Base-by-base conservation (phyloP, 2,113 vertebrate species). In the Orientallactaga bullata region DNA sequence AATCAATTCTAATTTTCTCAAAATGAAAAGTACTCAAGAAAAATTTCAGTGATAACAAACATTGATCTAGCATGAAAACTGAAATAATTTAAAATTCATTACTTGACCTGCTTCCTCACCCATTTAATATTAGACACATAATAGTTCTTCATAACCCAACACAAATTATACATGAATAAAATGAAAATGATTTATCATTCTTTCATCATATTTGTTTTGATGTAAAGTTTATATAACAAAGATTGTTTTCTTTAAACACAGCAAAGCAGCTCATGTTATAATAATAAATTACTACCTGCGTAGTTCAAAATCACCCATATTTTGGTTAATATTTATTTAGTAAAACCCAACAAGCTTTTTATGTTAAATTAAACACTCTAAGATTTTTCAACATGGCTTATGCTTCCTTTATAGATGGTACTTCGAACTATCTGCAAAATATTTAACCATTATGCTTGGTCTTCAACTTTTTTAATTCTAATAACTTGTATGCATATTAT, bases 1-100 rank as follows among this genome's bases (percentile, higher is more conserved):
- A 95, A 95, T 96, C 95, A 95, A 95, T 97, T 95, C 55, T 89
- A 95, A 97, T 96, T 95, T 96, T 97, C 96, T 95, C 83, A 89
- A 96, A 94, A 92, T 61, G 88, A 94, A 92, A 95, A 96, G 94
- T 94, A 90, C 83, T 93, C 82, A 89, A 60, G 76, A 94, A 96
- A 96, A 94, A 80, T 89, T 83, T 94, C 37, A 60, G n/a, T 74
- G 63, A 80, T 94, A 92, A 66, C 80, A 94, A 95, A 95, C 37
- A 97, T 61, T 87, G 94, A 95, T 93, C 71, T 72, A 91, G 26
- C 68, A 89, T 95, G 63, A 95, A 96, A 87, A 95, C 71, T 87
- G 32, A 95, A 96, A 95, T 94, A 84, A 95, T 69, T 94, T 94
- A 94, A 86, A 96, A 85, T 95, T 80, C 80, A 95, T 96, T 92